Conservation (phyloP, 2,113 vertebrate genomes). For the Propithecus coquereli region DNA sequence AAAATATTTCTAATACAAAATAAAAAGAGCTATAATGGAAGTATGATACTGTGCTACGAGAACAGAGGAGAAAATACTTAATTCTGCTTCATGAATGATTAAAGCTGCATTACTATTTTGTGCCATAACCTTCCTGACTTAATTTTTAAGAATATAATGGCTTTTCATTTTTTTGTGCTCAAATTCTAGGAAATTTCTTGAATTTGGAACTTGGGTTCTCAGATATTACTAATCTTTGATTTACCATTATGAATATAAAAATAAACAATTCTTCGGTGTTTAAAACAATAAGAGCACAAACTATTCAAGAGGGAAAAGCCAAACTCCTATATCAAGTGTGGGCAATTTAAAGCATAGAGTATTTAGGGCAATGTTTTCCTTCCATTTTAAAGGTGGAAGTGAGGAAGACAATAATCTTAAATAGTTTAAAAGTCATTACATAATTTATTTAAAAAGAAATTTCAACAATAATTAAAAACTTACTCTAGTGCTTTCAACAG, state of each 20-base stretch:
- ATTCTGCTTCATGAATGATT: neutral
- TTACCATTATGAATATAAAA: neutral
- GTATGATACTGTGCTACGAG: neutral
- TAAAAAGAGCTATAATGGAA: neutral
- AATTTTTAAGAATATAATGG: neutral
- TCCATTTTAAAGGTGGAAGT: neutral
- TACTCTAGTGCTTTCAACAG: neutral
- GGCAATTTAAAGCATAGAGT: neutral
- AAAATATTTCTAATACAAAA: neutral
- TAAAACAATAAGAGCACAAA: neutral
- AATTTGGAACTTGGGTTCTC: neutral
- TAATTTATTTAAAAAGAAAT: slow-evolving; percentile 14
- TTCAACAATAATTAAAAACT: slow-evolving; percentile 32
- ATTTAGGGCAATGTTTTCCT: neutral
- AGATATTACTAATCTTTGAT: neutral
- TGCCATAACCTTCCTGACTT: neutral
- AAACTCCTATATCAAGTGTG: neutral
- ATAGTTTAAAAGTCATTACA: neutral
- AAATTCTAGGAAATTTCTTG: neutral
- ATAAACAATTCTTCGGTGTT: neutral
- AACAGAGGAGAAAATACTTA: neutral
- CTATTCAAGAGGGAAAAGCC: neutral
- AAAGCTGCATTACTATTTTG: neutral
- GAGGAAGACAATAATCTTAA: slow-evolving; percentile 8
- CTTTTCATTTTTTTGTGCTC: neutral